Percentiles rank a stretch among this genome's conserved stretches.
Conservation (phyloP, 2,797 vertebrate genomes). For the Coregonus suidteri region DNA sequence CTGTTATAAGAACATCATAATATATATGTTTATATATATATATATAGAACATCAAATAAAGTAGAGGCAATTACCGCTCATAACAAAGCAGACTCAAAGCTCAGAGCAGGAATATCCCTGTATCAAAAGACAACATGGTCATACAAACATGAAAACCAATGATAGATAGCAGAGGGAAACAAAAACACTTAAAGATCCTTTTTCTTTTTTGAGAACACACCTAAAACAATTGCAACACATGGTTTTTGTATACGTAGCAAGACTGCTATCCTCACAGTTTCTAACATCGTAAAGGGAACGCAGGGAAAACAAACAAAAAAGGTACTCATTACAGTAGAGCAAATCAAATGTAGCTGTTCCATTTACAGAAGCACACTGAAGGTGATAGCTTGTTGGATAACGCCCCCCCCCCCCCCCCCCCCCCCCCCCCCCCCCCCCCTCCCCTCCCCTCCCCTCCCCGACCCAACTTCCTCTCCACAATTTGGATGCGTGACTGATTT, state of each 20-base stretch:
- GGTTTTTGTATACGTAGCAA: slow-evolving; percentile 44
- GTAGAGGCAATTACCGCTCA: slow-evolving; percentile 95
- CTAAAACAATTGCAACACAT: slow-evolving; percentile 81
- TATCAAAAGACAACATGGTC: slow-evolving; percentile 95
- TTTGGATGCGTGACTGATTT: background rate
- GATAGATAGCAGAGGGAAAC: slow-evolving; percentile 59
- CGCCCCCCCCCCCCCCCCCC: background rate
- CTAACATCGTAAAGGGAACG: slow-evolving; percentile 32
- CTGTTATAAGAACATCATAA: slow-evolving; percentile 56
- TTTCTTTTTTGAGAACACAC: slow-evolving; percentile 79
- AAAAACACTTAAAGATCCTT: slow-evolving; percentile 62
- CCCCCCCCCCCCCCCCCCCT: background rate
- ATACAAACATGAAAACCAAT: slow-evolving; percentile 77
- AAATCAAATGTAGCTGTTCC: slow-evolving; percentile 75
- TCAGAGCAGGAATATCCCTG: slow-evolving; percentile 92
- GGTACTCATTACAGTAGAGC: slow-evolving; percentile 57
- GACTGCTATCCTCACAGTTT: slow-evolving; percentile 65
- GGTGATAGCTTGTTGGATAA: slow-evolving; percentile 52
- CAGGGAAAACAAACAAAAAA: slow-evolving; percentile 5
- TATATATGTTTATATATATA: slow-evolving; percentile 12
- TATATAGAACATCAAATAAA: slow-evolving; percentile 80
- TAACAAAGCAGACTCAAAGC: slow-evolving; percentile 94
- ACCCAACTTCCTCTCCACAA: too few relatives aligned
- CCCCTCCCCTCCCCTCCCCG: background rate
- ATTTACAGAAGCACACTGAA: slow-evolving; percentile 88